Evolutionary conservation across 2,888 invertebrate genomes (phyloP), one percentile per base, ranked within the genome.

Genomic region (Eueremaeus valkanovi): DNA sequence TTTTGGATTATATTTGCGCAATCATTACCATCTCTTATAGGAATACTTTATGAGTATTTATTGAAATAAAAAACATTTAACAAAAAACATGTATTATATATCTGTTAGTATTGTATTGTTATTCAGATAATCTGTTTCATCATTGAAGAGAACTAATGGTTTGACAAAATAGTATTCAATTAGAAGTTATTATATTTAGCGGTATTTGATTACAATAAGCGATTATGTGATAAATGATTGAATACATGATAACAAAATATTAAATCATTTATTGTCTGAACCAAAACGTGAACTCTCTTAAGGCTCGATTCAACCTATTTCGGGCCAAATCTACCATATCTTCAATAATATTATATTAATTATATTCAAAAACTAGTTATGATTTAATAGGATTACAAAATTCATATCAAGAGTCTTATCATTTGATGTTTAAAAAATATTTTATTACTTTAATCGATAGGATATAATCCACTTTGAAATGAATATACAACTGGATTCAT

Each of bases 181-280:
- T 45, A 24, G 42, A 42, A 42, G n/a, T 24, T 66, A n/a, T n/a
- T n/a, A n/a, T 70, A 70, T 45, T 70, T 66, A 33, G 36, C 11
- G 63, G 33, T 55, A 36, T 13, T 55, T 21, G 31, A 27, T 61
- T 61, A 29, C 31, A 61, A 61, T 31, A 61, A 31, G 5, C 42
- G 24, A 70, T 70, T 45, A 70, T 27, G 70, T 42, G 70, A 70
- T 70, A 70, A 70, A 70, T 66, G 40, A 70, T 66, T 66, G 33
- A 33, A 66, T 66, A 66, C 11, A 66, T 3, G 63, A 66, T 33
- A 33, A 33, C 16, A 33, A 33, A 66, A 66, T 66, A 45, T 66
- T 70, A 70, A 33, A 33, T 21, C 24, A 36, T 66, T 33, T 66
- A 33, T 66, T 21, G 33, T 55, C 51, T 66, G 18, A 66, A 66